A percentile compares a stretch with the other conserved stretches of the same genome.
Evolutionary conservation across 2,113 vertebrate species (phyloP).

Genomic region (Phaethon lepturus): DNA sequence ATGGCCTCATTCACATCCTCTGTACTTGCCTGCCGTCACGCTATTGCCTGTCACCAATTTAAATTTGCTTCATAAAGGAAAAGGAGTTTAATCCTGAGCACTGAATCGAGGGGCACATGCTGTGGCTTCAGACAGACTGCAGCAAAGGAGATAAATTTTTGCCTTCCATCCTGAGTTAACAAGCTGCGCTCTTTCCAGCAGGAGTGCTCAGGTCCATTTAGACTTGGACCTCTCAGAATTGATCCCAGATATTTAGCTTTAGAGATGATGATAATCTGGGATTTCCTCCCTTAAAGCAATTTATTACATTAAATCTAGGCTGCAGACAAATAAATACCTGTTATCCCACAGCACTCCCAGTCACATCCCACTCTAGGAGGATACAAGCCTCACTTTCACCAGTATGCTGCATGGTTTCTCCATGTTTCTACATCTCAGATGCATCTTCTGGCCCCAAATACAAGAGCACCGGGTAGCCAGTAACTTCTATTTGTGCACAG

Average conservation of each 20-base stretch:
- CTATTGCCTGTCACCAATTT: background rate
- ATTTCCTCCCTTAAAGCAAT: background rate
- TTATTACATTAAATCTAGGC: background rate
- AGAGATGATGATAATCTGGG: background rate
- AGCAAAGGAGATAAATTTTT: background rate
- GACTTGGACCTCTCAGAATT: background rate
- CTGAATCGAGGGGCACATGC: background rate
- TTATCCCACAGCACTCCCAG: background rate
- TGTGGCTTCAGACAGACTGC: background rate
- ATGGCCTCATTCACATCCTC: background rate
- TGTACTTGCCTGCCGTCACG: background rate
- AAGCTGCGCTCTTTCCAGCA: background rate
- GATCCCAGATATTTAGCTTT: background rate
- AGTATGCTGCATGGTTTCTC: background rate
- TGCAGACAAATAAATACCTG: background rate
- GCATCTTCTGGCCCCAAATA: background rate
- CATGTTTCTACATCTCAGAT: background rate
- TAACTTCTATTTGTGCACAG: background rate
- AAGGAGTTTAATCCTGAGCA: background rate
- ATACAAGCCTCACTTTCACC: background rate
- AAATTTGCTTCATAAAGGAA: background rate
- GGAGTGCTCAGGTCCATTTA: background rate
- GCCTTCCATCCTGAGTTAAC: background rate
- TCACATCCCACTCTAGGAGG: background rate
- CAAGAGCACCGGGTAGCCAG: accelerated